Evolutionary conservation across 2,888 invertebrate species (phyloP), one percentile per base, ranked within the genome.

Genomic region (Aporophyla lueneburgensis): DNA sequence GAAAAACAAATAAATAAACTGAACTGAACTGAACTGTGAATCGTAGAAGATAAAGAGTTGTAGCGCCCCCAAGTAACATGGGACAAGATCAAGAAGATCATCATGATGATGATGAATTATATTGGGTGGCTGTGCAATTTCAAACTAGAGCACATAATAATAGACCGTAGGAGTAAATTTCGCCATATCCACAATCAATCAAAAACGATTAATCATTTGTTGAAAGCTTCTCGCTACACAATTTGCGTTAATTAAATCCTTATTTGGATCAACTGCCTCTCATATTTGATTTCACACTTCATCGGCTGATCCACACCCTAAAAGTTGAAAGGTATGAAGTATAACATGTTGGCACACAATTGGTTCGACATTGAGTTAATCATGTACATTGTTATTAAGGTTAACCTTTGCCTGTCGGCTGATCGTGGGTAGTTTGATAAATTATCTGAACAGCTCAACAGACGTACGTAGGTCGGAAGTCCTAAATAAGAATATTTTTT

Each of bases 321-420:
- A 54, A 79, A 83, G 59, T 62, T 51, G 33, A 58, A 84, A 68
- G 68, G 51, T 63, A 56, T 49, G 40, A 51, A 58, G 40, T 68
- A 21, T 19, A 71, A 59, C 46, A 58, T 74, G 74, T 78, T 74
- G 54, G 71, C 61, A 84, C 87, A 89, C 85, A 88, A 89, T 88
- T 78, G 66, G 56, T 86, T 73, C 88, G 90, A 80, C 92, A 92
- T 91, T 92, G 91, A 90, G 81, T 79, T 88, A 89, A 86, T 88
- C 86, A 75, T 78, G 86, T 85, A 84, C 86, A 88, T 86, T 88
- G 88, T 88, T 86, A 81, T 79, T 83, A 80, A 78, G 56, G 61
- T 65, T 81, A 79, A 88, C 88, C 81, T 84, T 82, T 77, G 71
- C 62, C 78, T 86, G 86, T 83, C 83, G 73, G 16, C 6, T n/a